phyloP scores from a whole-genome alignment of 2,888 invertebrate species.

The Drosophila nr. perissopoda region DNA sequence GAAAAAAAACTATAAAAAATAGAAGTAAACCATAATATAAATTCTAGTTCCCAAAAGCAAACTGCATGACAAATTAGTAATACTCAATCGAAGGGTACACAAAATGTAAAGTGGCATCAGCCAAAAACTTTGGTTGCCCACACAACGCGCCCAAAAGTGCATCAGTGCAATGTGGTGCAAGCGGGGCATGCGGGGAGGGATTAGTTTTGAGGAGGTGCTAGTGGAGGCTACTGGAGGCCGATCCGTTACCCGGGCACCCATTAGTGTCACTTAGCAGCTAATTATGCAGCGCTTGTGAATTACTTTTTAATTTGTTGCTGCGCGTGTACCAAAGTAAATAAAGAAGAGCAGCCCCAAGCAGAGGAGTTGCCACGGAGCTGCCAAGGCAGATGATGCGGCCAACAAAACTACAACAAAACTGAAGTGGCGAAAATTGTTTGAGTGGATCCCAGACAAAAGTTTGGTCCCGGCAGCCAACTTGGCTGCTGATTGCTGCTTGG shows the following conservation, averaged over 20 bases:
- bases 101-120: conserved; percentile 19
- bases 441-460: conserved; percentile 46
- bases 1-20: neutral
- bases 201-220: conserved; percentile 33
- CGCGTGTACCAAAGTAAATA: conserved; percentile 70
- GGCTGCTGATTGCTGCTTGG: conserved; percentile 66
- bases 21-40: neutral
- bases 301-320: conserved; percentile 80
- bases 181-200: conserved; percentile 1
- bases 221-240: conserved; percentile 28
- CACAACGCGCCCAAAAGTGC: conserved; percentile 50
- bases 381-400: neutral
- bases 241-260: conserved; percentile 56
- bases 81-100: conserved; percentile 10
- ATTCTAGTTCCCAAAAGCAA: neutral
- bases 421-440: conserved; percentile 65
- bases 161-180: conserved; percentile 7
- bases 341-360: conserved; percentile 42
- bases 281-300: conserved; percentile 80
- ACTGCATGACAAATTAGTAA: neutral
- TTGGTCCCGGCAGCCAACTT: conserved; percentile 67
- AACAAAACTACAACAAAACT: conserved; percentile 35
- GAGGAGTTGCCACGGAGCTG: conserved; percentile 7
- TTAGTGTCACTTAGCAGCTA: conserved; percentile 83
- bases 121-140: conserved; percentile 45